phyloP scores from a whole-genome alignment of 2,113 vertebrate genomes.

The Brienomyrus longianalis region DNA sequence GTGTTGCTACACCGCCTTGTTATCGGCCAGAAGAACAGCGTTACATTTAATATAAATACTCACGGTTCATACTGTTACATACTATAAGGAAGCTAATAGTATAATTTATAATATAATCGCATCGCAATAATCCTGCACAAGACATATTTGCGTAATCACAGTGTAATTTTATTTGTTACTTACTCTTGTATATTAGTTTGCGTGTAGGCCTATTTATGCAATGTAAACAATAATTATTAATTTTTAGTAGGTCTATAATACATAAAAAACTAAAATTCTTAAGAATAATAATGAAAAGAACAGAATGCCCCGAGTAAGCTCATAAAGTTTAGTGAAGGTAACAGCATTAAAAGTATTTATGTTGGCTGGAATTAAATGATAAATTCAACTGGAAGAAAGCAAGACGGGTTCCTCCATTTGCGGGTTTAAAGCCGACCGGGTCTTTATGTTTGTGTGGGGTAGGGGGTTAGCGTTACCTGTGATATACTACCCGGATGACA shows the following conservation, averaged over 20 bases:
- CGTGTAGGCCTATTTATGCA: neutral
- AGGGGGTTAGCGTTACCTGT: neutral
- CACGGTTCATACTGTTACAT: neutral
- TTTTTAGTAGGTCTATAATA: neutral
- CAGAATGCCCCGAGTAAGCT: neutral
- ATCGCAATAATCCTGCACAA: neutral
- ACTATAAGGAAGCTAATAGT: neutral
- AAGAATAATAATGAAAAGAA: neutral
- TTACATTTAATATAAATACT: neutral
- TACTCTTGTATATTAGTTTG: neutral
- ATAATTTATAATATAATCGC: neutral
- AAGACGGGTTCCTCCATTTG: neutral
- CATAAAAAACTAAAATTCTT: neutral
- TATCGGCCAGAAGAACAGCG: neutral
- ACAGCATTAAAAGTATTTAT: neutral
- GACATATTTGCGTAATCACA: neutral
- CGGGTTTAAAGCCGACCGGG: neutral
- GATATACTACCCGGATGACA: neutral
- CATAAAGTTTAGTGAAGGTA: neutral
- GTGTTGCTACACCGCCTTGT: neutral
- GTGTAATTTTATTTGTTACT: neutral
- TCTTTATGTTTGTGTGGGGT: neutral
- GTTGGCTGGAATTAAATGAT: neutral
- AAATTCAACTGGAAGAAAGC: neutral
- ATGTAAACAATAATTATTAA: neutral